Base-by-base conservation (phyloP, 1,140 invertebrate species). In the Ylistrum balloti region DNA sequence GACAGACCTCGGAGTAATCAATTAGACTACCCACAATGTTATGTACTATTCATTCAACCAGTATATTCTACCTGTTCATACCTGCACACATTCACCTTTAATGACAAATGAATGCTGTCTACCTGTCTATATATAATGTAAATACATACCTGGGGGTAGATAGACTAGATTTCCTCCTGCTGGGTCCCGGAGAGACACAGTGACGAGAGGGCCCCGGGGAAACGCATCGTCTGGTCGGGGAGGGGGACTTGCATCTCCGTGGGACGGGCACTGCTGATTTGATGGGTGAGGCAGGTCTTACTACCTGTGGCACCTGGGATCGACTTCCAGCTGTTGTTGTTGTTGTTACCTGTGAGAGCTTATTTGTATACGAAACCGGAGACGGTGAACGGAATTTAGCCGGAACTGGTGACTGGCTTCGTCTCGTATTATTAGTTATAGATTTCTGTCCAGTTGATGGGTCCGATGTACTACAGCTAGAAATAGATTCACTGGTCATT, bases 171-270 rank as follows among this genome's bases (percentile, higher is more conserved):
- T 17, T 89, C 33, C 38, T 90, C 28, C 89, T 90, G 87, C 41
- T 87, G n/a, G 91, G 91, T 10, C 85, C 90, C 15, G 92, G 93
- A 13, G 93, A 92, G 0, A 88, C 33, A 35, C 90, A 91, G 87
- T 89, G 88, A 74, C 90, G 86, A 33, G 91, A 89, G n/a, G 90
- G 90, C 13, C 86, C 88, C 48, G 93, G 91, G 45, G 93, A 92
- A 3, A 89, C 88, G 35, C 92, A 92, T 9, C 90, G 86, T 74
- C 88, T 33, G 0, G 87, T 87, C 22, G 88, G 89, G 33, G 89
- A 90, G 13, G 91, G 92, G 38, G 93, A 93, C 32, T 88, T 86
- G 86, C 92, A 91, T 91, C 93, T 86, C 41, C 89, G 89, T 15
- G 90, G 88, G 34, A 41, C 41, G 35, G 92, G 89, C 85, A 90